A percentile compares a stretch with the other conserved stretches of the same genome.
Conservation (phyloP, 2,888 invertebrate genomes). For the Drosophila trichaetosa region DNA sequence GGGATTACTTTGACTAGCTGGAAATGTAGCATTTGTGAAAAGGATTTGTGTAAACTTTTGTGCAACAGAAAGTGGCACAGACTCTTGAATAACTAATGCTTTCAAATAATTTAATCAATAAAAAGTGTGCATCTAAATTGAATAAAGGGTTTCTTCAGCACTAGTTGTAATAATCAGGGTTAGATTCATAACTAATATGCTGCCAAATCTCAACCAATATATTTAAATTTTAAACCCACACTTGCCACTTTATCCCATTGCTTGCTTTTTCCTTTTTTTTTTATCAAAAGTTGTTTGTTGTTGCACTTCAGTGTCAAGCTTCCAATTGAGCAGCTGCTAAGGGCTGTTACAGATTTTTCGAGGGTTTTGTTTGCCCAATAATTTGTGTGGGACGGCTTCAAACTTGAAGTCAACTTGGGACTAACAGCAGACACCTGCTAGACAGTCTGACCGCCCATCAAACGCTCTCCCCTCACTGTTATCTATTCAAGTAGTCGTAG, state of each 20-base stretch:
- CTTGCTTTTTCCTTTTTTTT: constrained; percentile 14
- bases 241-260: constrained; percentile 20
- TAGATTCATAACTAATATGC: not conserved
- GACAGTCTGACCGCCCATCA: constrained; percentile 61
- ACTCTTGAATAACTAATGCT: not conserved
- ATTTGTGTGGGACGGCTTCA: constrained; percentile 25
- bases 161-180: not conserved
- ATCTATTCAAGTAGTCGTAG: constrained; percentile 31
- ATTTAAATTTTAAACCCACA: not conserved
- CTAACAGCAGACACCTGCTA: constrained; percentile 59
- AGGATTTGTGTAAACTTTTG: constrained; percentile 23
- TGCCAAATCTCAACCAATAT: not conserved
- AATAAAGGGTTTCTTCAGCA: not conserved
- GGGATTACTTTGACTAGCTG: constrained; percentile 41
- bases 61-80: constrained; percentile 8
- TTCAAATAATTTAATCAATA: not conserved
- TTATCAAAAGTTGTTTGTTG: constrained; percentile 8
- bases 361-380: constrained; percentile 4
- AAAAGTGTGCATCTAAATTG: not conserved
- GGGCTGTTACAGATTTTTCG: constrained; percentile 39
- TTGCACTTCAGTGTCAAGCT: constrained; percentile 59
- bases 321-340: constrained; percentile 38
- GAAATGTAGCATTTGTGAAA: constrained; percentile 56
- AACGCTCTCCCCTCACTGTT: constrained; percentile 52
- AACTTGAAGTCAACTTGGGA: constrained; percentile 33